Base-by-base conservation (phyloP, 2,888 invertebrate genomes). In the Agrilus mali region DNA sequence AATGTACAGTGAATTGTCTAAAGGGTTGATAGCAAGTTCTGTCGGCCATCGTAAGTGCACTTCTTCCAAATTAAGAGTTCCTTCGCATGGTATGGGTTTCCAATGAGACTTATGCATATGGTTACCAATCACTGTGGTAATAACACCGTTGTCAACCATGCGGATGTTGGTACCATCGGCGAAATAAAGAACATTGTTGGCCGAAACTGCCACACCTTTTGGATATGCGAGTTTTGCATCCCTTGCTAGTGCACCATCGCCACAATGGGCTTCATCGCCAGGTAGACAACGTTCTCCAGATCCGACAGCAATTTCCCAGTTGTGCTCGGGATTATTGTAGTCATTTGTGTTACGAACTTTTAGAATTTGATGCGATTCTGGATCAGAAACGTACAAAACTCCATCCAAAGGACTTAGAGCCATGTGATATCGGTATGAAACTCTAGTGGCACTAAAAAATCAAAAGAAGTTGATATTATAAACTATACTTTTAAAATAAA, bases 1-100 rank as follows among this genome's bases (percentile, higher is more conserved):
- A 53, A 98, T 90, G 63, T 96, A 92, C 22, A 98, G 70, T 0
- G 90, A 86, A 63, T 94, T 92, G 62, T 96, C 95, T 42, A 95
- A 68, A 0, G 95, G 96, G 65, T 93, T 94, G 31, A 96, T 88
- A 0, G 94, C 82, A 13, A 97, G 69, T 61, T 93, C 92, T 0
- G 95, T 96, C 0, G 97, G 97, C 96, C 96, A 97, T 42, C 93
- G 77, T 41, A 96, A 70, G 60, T 90, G 90, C 42, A 94, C 92
- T 67, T 92, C 90, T 62, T 90, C 89, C n/a, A 90, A 78, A 58
- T 88, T 88, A 0, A 90, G 64, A 0, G 90, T 92, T 15, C 90
- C 92, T 64, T 89, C 88, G 58, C 92, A 92, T 0, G 92, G 90
- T 41, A 92, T 84, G 0, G 92, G 92, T 60, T 89, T 90, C 89